Conservation (phyloP, 2,797 vertebrate species). For the Schizopygopsis malacanthus region DNA sequence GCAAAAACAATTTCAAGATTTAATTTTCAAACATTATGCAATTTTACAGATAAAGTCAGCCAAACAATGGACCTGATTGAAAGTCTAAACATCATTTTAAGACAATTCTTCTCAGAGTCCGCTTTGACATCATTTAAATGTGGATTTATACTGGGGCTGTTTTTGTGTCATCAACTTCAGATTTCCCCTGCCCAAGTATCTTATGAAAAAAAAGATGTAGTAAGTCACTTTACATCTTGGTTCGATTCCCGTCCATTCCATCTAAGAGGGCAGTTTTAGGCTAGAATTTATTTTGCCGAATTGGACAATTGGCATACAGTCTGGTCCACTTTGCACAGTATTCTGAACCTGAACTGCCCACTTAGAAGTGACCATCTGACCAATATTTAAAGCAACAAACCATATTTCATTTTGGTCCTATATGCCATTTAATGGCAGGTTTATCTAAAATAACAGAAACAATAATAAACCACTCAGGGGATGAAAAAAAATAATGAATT, state of each 20-base stretch:
- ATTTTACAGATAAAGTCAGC: not conserved
- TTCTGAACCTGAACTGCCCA: not conserved
- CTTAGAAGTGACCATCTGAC: not conserved
- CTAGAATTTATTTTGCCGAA: not conserved
- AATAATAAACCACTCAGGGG: not conserved
- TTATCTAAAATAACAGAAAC: not conserved
- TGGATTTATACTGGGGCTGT: not conserved
- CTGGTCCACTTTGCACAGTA: too few species aligned
- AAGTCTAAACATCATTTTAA: not conserved
- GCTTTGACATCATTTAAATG: not conserved
- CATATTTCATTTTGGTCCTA: not conserved
- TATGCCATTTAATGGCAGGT: not conserved
- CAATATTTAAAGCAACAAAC: not conserved
- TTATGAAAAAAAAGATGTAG: too few species aligned
- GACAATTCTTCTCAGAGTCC: not conserved
- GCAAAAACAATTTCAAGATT: conserved; percentile 6
- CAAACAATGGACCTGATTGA: not conserved
- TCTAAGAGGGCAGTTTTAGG: too few species aligned
- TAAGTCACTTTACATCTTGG: too few species aligned
- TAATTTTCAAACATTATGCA: not conserved
- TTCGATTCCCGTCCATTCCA: too few species aligned
- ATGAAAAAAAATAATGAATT: not conserved
- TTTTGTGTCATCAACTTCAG: not conserved
- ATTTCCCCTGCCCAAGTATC: too few species aligned
- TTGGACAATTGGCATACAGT: too few species aligned